These are phyloP conservation scores for Lasiurus borealis DNA, from an alignment of 2,113 vertebrate genomes.

Conservation along the genomic window DNA sequence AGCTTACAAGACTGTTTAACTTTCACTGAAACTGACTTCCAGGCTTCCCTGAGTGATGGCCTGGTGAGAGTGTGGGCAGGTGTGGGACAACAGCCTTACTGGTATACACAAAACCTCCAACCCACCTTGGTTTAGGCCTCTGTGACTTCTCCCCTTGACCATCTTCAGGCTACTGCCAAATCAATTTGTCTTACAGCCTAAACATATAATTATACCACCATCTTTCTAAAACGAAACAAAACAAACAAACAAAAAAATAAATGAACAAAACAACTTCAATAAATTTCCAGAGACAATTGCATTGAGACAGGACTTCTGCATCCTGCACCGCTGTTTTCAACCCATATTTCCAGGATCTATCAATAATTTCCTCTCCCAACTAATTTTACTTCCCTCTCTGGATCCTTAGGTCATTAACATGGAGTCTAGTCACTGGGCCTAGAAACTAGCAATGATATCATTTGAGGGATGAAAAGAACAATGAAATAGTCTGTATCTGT, in stretches of 20 bases:
- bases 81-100: background rate
- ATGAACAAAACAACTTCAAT: background rate
- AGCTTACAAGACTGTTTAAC: background rate
- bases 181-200: background rate
- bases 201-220: background rate
- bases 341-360: background rate
- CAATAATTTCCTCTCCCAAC: background rate
- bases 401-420: no score
- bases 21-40: background rate
- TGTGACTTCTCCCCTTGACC: background rate
- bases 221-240: background rate
- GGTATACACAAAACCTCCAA: background rate
- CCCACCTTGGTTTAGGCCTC: background rate
- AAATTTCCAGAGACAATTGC: background rate
- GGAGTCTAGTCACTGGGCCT: no score
- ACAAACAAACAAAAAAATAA: no score
- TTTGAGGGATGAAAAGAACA: background rate
- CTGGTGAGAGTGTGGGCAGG: no score
- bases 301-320: background rate
- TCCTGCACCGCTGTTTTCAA: background rate
- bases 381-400: background rate
- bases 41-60: background rate
- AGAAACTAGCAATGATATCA: background rate
- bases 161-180: background rate
- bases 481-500: background rate